A percentile compares a stretch with the other conserved stretches of the same genome.
These are phyloP conservation scores for Taphrorychus bicolor DNA, from an alignment of 2,888 invertebrate species.

Conservation along the genomic window DNA sequence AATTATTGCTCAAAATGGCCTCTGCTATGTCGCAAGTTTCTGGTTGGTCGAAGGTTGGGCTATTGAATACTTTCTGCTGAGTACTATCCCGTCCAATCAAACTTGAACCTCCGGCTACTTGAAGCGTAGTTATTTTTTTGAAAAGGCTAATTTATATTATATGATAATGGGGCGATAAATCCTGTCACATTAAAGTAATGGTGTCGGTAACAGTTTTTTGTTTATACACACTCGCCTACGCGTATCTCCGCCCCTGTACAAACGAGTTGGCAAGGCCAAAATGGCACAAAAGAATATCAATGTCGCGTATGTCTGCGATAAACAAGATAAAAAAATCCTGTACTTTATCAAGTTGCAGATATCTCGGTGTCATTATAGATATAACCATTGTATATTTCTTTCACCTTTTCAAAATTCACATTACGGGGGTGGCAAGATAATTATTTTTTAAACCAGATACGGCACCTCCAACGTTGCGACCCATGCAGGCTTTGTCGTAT, in stretches of 20 bases:
- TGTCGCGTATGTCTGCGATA: slow-evolving; percentile 35
- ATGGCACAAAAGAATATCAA: slow-evolving; percentile 40
- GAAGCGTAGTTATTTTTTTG: background rate
- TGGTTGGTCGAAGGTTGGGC: no score
- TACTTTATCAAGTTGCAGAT: slow-evolving; percentile 38
- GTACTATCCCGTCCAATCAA: background rate
- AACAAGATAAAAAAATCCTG: slow-evolving; percentile 39
- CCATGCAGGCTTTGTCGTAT: background rate
- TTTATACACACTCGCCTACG: slow-evolving; percentile 29
- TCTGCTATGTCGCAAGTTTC: background rate
- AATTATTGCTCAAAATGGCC: background rate
- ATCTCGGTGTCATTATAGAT: slow-evolving; percentile 33
- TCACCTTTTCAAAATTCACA: slow-evolving; percentile 30
- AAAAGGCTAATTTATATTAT: slow-evolving; percentile 12
- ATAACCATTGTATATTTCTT: slow-evolving; percentile 33
- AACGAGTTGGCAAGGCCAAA: slow-evolving; percentile 38
- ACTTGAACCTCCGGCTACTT: background rate
- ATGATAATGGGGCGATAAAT: slow-evolving; percentile 34
- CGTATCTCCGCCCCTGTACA: slow-evolving; percentile 31
- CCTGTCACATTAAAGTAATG: slow-evolving; percentile 28
- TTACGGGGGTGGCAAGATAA: slow-evolving; percentile 35
- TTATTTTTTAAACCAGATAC: slow-evolving; percentile 26
- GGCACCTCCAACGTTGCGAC: slow-evolving; percentile 7
- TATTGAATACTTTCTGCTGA: no score
- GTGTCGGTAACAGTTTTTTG: slow-evolving; percentile 19